Evolutionary conservation across 37 sponge, comb jelly and placozoan genomes (phyloP).

Genomic region (Dysidea cf. avara): DNA sequence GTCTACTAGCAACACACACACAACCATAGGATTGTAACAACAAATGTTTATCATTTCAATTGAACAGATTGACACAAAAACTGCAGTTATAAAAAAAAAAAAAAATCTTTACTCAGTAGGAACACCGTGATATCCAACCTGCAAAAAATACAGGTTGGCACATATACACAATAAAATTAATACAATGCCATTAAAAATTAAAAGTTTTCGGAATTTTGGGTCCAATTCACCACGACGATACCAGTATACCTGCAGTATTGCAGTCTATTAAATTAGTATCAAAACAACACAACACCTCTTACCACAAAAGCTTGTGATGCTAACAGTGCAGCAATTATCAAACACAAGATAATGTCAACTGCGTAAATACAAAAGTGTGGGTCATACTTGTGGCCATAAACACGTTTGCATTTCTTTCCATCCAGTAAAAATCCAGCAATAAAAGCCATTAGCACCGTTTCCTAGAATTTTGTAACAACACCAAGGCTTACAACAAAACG

Average conservation of each 20-base stretch:
- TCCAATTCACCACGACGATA: constrained; percentile 72
- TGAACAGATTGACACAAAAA: background rate
- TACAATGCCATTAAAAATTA: constrained; percentile 68
- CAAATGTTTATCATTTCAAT: background rate
- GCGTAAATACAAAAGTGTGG: constrained; percentile 35
- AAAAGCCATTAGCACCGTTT: constrained; percentile 51
- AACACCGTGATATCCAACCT: constrained; percentile 11
- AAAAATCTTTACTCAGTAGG: background rate
- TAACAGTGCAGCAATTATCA: constrained; percentile 47
- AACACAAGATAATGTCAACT: constrained; percentile 53
- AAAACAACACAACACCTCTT: background rate
- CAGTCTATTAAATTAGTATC: background rate
- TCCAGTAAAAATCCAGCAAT: constrained; percentile 30
- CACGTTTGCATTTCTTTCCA: constrained; percentile 35
- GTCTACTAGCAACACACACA: background rate
- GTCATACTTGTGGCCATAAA: constrained; percentile 4
- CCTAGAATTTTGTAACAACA: constrained; percentile 10
- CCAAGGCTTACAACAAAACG: background rate
- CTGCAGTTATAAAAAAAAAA: background rate
- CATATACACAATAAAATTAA: constrained; percentile 48
- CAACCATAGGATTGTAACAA: background rate
- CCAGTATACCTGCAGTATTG: constrained; percentile 60
- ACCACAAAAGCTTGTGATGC: constrained; percentile 65
- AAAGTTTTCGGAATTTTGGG: constrained; percentile 70
- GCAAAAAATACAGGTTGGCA: constrained; percentile 60